A percentile compares a stretch with the other conserved stretches of the same genome.
These are phyloP conservation scores for Dipodomys ordii DNA, from an alignment of 2,113 vertebrate species.

Conservation along the genomic window DNA sequence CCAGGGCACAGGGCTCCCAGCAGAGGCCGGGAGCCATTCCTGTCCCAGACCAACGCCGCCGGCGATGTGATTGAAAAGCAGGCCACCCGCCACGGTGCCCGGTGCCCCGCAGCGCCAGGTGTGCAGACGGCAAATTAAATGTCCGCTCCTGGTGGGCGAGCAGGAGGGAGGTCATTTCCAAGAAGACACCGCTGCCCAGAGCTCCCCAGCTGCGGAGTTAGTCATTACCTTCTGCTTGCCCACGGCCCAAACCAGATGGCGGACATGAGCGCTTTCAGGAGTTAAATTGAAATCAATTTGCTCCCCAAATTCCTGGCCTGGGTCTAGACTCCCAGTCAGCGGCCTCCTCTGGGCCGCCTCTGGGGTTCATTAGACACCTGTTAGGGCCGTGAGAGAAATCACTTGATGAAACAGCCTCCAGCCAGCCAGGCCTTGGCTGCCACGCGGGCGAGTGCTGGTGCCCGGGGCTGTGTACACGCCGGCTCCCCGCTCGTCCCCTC, in stretches of 20 bases:
- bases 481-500: too few species aligned
- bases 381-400: constrained; percentile 68
- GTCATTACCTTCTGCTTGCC: constrained; percentile 71
- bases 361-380: constrained; percentile 80
- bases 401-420: constrained; percentile 64
- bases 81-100: neutral
- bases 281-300: constrained; percentile 85
- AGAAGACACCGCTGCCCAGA: neutral
- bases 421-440: constrained; percentile 62
- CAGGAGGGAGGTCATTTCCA: neutral
- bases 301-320: constrained; percentile 80
- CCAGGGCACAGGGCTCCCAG: too few species aligned
- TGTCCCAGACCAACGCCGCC: too few species aligned
- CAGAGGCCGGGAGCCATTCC: neutral
- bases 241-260: constrained; percentile 84
- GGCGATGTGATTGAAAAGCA: neutral
- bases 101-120: constrained; percentile 30
- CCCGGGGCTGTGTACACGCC: neutral
- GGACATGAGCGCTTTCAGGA: constrained; percentile 84
- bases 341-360: constrained; percentile 75
- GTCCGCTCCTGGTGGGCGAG: neutral
- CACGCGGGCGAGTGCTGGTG: constrained; percentile 38
- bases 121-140: constrained; percentile 23
- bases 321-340: constrained; percentile 82
- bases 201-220: constrained; percentile 40